Evolutionary conservation across 1,140 invertebrate species (phyloP).

Genomic region (Drosophila sp.): DNA sequence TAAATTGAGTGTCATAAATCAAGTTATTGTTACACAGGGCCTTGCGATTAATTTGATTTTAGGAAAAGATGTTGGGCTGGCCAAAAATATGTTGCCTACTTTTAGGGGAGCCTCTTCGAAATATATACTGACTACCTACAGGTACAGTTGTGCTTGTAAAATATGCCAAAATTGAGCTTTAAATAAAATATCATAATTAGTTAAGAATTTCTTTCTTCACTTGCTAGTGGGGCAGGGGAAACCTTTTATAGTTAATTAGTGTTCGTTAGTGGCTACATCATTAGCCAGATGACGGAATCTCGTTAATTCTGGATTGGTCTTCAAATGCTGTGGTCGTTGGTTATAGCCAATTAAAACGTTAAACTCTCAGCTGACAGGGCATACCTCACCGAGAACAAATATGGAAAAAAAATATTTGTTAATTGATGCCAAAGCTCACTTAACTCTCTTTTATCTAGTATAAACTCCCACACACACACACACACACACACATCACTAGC

Average conservation of each 20-base stretch:
- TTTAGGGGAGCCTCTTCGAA: not conserved
- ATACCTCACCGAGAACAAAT: conserved; percentile 21
- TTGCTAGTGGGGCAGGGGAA: conserved; percentile 3
- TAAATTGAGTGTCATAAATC: conserved; percentile 65
- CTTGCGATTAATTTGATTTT: conserved; percentile 46
- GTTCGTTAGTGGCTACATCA: conserved; percentile 8
- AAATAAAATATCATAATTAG: not conserved
- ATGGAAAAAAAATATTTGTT: not conserved
- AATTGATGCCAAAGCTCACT: not conserved
- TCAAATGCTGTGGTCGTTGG: conserved; percentile 1
- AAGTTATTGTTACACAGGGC: conserved; percentile 45
- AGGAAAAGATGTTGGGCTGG: conserved; percentile 12
- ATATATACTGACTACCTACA: not conserved
- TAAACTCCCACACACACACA: no score
- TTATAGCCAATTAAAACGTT: conserved; percentile 59
- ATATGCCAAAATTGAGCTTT: conserved; percentile 6
- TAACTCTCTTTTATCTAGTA: not conserved
- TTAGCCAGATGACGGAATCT: not conserved
- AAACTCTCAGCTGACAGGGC: not conserved
- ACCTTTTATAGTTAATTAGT: conserved; percentile 29
- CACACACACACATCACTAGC: no score
- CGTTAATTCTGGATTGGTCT: not conserved
- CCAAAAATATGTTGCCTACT: not conserved
- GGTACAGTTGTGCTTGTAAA: conserved; percentile 3
- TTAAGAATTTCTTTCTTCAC: not conserved